These are phyloP conservation scores for Labroides dimidiatus DNA, from an alignment of 2,797 vertebrate genomes.

Conservation along the genomic window DNA sequence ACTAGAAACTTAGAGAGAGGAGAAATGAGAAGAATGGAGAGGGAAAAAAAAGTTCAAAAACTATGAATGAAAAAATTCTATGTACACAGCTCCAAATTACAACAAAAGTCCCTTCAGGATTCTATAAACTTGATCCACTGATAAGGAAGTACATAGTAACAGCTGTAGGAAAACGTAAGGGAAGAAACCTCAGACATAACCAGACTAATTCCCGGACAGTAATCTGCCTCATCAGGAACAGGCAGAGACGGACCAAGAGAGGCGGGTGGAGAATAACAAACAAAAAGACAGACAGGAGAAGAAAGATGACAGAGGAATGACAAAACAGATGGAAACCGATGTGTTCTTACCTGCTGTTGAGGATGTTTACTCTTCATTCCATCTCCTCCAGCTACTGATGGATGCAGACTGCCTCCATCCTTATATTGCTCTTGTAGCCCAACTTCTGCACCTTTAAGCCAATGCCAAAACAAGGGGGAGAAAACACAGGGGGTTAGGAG, in stretches of 20 bases:
- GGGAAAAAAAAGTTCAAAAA: too few species aligned
- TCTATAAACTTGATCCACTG: too few species aligned
- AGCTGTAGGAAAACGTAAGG: neutral
- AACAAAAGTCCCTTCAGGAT: too few species aligned
- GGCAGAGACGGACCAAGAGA: neutral
- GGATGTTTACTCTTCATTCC: constrained; percentile 58
- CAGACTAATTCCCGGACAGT: too few species aligned
- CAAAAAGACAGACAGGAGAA: neutral
- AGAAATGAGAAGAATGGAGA: neutral
- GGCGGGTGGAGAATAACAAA: too few species aligned
- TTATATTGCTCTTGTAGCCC: constrained; percentile 74
- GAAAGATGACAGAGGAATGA: neutral
- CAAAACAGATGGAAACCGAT: neutral
- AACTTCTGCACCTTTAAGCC: constrained; percentile 54
- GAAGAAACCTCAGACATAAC: neutral
- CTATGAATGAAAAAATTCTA: too few species aligned
- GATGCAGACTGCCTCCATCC: constrained; percentile 47
- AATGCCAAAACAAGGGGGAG: constrained; percentile 67
- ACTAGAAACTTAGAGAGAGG: constrained; percentile 28
- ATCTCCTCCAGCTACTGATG: constrained; percentile 53
- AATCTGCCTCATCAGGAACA: neutral
- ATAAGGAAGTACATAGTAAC: neutral
- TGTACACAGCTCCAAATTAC: neutral
- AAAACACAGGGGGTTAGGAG: constrained; percentile 63
- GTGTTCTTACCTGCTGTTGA: constrained; percentile 68